Percentiles rank a stretch among this genome's conserved stretches.
phyloP scores from a whole-genome alignment of 1,140 invertebrate species.

The Cherax destructor region DNA sequence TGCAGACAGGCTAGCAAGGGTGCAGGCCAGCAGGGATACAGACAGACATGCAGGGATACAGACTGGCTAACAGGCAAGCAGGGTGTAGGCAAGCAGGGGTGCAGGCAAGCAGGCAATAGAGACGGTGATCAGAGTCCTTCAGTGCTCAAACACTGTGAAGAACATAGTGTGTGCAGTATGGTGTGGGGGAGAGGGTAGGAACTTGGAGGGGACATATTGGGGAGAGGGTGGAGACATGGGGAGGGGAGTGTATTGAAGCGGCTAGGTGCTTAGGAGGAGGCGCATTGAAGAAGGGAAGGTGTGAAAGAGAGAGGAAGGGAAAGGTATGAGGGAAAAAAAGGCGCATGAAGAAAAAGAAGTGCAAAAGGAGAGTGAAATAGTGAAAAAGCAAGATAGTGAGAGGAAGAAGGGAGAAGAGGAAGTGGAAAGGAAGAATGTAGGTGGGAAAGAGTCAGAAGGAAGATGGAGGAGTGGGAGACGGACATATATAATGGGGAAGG shows the following conservation, averaged over 20 bases:
- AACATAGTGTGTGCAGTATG: constrained; percentile 23
- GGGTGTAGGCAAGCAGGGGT: not conserved
- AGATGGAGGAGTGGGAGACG: not conserved
- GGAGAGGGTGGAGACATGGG: not conserved
- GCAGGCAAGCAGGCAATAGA: not conserved
- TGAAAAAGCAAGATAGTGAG: not conserved
- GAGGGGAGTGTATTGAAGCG: not conserved
- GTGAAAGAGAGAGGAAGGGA: not conserved
- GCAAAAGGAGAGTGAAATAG: too few species aligned
- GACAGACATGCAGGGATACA: not conserved
- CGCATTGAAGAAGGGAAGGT: not conserved
- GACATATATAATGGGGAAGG: too few species aligned
- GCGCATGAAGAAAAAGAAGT: too few species aligned
- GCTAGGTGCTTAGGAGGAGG: not conserved
- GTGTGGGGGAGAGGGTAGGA: not conserved
- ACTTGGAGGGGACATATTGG: not conserved
- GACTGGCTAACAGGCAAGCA: not conserved
- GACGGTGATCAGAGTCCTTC: constrained; percentile 7
- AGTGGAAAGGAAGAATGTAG: not conserved
- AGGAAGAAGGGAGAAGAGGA: not conserved
- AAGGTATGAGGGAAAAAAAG: not conserved
- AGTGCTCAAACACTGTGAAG: constrained; percentile 17
- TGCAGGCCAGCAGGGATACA: not conserved
- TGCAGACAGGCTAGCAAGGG: not conserved
- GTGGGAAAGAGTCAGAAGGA: not conserved